Conservation (phyloP, 2,797 vertebrate genomes). For the Erithacus rubecula region DNA sequence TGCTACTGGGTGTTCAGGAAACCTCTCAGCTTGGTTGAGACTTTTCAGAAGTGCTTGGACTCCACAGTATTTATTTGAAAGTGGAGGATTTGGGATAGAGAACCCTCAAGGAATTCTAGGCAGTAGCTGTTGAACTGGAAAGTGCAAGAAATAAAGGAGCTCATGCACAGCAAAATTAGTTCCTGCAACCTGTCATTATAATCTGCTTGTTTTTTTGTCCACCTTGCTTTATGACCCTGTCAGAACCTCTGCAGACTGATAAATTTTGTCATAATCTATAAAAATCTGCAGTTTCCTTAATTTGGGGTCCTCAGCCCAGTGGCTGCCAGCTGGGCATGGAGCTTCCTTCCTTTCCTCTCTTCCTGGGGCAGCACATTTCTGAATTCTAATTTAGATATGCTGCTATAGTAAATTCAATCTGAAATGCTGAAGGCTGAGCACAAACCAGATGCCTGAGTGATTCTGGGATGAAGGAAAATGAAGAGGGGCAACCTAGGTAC, state of each 20-base stretch:
- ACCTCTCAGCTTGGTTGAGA: neutral
- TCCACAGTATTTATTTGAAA: neutral
- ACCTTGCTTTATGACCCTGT: neutral
- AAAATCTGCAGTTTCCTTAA: neutral
- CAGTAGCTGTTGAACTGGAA: neutral
- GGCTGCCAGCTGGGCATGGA: neutral
- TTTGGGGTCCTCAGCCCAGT: neutral
- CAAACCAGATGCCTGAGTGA: neutral
- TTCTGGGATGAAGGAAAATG: neutral
- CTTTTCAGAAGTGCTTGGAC: neutral
- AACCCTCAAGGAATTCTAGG: neutral
- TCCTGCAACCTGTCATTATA: neutral
- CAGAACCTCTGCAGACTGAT: neutral
- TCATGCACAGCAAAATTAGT: neutral
- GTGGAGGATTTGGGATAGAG: neutral
- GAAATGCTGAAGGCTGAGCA: neutral
- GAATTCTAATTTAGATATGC: neutral
- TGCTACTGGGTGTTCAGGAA: neutral
- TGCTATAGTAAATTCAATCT: neutral
- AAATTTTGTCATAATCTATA: neutral
- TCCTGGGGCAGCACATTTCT: neutral
- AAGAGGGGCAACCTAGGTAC: neutral
- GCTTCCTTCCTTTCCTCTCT: neutral
- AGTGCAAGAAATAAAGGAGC: neutral
- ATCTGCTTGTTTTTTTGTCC: fast-evolving